Conservation (phyloP, 1,140 invertebrate species). For the Drosophila rufa region DNA sequence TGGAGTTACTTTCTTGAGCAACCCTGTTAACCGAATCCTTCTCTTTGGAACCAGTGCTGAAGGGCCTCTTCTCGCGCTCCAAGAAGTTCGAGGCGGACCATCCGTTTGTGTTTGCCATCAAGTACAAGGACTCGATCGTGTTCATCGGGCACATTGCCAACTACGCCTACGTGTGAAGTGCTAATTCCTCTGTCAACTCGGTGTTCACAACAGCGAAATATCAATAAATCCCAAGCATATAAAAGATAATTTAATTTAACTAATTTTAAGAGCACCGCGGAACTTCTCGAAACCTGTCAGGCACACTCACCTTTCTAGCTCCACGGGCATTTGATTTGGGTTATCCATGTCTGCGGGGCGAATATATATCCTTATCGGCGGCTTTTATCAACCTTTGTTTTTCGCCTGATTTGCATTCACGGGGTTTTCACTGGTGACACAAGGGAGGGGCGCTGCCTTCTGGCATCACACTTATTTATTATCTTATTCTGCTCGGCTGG, state of each 20-base stretch:
- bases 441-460: slow-evolving; percentile 33
- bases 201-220: slow-evolving; percentile 7
- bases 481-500: slow-evolving; percentile 35
- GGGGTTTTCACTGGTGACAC: slow-evolving; percentile 43
- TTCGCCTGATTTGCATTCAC: slow-evolving; percentile 57
- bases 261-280: background rate
- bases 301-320: slow-evolving; percentile 76
- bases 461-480: slow-evolving; percentile 55
- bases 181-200: slow-evolving; percentile 26
- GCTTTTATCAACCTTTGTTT: slow-evolving; percentile 51
- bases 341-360: slow-evolving; percentile 67
- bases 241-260: slow-evolving; percentile 28
- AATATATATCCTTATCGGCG: slow-evolving; percentile 24
- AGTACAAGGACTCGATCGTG: slow-evolving; percentile 73
- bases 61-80: slow-evolving; percentile 69
- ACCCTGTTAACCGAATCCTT: background rate
- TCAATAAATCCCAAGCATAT: slow-evolving; percentile 6
- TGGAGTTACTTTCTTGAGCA: background rate
- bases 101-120: slow-evolving; percentile 78
- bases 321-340: slow-evolving; percentile 69
- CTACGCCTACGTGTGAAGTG: slow-evolving; percentile 69
- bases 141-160: slow-evolving; percentile 79
- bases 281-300: no score
- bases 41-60: slow-evolving; percentile 53
- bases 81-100: slow-evolving; percentile 81